A percentile compares a stretch with the other conserved stretches of the same genome.
These are phyloP conservation scores for Macrotis lagotis DNA, from an alignment of 2,113 vertebrate genomes.

Conservation along the genomic window DNA sequence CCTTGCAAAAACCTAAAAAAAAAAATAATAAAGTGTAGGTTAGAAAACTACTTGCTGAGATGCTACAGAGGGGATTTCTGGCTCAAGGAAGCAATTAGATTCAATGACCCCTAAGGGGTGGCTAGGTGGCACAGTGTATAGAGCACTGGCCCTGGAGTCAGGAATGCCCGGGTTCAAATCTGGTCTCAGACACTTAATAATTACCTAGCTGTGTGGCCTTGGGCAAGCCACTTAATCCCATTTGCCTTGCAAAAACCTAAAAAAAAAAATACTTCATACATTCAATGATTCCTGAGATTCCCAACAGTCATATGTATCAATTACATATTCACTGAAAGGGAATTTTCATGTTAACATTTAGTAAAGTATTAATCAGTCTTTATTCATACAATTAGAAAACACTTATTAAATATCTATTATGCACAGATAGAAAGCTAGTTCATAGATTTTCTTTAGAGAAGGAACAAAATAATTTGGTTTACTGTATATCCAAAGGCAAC, in stretches of 20 bases:
- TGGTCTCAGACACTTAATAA: too few relatives aligned
- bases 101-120: not conserved
- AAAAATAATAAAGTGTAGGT: not conserved
- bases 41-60: not conserved
- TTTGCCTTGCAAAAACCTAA: too few relatives aligned
- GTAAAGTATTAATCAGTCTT: not conserved
- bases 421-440: not conserved
- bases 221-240: too few relatives aligned
- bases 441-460: not conserved
- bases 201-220: too few relatives aligned
- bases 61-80: not conserved
- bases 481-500: not conserved
- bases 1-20: too few relatives aligned
- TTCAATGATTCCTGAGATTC: not conserved
- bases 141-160: too few relatives aligned
- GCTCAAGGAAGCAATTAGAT: not conserved
- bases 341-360: not conserved
- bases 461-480: not conserved
- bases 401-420: not conserved
- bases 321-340: not conserved
- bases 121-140: too few relatives aligned
- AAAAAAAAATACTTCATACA: too few relatives aligned
- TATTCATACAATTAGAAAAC: not conserved
- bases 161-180: too few relatives aligned
- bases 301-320: not conserved